A percentile compares a stretch with the other conserved stretches of the same genome.
Conservation (phyloP, 2,888 invertebrate species). For the Mesochorus sp. region DNA sequence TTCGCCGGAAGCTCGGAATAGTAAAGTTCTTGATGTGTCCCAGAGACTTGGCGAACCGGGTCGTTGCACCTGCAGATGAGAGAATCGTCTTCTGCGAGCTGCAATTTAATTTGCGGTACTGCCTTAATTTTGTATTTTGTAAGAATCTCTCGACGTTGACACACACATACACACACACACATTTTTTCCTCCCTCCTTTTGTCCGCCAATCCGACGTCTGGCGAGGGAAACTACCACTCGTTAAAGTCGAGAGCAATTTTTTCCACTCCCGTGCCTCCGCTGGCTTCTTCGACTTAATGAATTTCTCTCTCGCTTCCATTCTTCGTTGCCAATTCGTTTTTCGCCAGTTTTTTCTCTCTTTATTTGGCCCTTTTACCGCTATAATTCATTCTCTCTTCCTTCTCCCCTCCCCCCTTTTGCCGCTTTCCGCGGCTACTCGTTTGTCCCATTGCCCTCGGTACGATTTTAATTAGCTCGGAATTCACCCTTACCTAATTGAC, state of each 20-base stretch:
- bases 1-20: constrained; percentile 34
- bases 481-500: constrained; percentile 30
- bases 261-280: constrained; percentile 27
- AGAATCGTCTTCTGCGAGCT: constrained; percentile 26
- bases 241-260: constrained; percentile 43
- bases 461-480: constrained; percentile 39
- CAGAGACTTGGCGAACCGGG: constrained; percentile 9
- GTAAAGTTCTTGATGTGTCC: neutral
- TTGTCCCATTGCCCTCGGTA: constrained; percentile 35
- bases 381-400: constrained; percentile 6
- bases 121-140: constrained; percentile 52
- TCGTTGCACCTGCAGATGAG: constrained; percentile 57
- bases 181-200: neutral
- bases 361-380: neutral
- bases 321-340: constrained; percentile 14
- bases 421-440: constrained; percentile 5
- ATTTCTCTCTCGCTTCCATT: neutral
- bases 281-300: constrained; percentile 36
- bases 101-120: constrained; percentile 55
- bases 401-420: neutral
- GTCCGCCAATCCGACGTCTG: neutral
- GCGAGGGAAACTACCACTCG: constrained; percentile 10
- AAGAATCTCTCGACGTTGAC: constrained; percentile 35
- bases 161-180: too few relatives aligned
- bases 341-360: neutral